phyloP scores from a whole-genome alignment of 2,888 invertebrate genomes.

The Ophraella communa region DNA sequence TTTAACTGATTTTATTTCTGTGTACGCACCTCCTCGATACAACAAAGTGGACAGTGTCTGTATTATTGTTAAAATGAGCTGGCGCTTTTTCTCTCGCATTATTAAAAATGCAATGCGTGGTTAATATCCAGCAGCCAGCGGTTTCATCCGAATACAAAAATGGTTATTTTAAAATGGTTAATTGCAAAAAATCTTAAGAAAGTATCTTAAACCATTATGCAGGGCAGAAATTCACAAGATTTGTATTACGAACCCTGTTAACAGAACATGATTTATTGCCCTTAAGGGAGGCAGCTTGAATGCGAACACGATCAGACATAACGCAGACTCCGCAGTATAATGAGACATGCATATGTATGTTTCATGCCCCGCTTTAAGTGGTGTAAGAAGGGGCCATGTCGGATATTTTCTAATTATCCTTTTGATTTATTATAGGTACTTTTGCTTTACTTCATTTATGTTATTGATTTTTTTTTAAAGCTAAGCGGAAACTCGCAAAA shows the following conservation, averaged over 20 bases:
- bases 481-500: neutral
- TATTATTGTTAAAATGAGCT: no score
- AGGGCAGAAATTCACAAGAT: slow-evolving; percentile 22
- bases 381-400: slow-evolving; percentile 52
- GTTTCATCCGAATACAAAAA: no score
- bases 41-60: no score
- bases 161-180: no score
- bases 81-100: no score
- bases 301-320: slow-evolving; percentile 52
- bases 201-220: neutral
- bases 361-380: slow-evolving; percentile 53
- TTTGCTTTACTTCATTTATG: slow-evolving; percentile 26
- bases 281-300: slow-evolving; percentile 48
- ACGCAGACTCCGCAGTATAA: slow-evolving; percentile 52
- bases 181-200: slow-evolving; percentile 5
- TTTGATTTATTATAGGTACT: slow-evolving; percentile 48
- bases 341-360: slow-evolving; percentile 59
- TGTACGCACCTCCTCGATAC: no score
- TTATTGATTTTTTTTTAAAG: slow-evolving; percentile 2
- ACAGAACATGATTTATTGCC: slow-evolving; percentile 50
- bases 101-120: no score
- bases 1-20: no score
- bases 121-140: no score
- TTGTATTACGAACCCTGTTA: slow-evolving; percentile 48
- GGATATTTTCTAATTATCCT: slow-evolving; percentile 49